phyloP scores from a whole-genome alignment of 2,113 vertebrate genomes.

The Natator depressus region DNA sequence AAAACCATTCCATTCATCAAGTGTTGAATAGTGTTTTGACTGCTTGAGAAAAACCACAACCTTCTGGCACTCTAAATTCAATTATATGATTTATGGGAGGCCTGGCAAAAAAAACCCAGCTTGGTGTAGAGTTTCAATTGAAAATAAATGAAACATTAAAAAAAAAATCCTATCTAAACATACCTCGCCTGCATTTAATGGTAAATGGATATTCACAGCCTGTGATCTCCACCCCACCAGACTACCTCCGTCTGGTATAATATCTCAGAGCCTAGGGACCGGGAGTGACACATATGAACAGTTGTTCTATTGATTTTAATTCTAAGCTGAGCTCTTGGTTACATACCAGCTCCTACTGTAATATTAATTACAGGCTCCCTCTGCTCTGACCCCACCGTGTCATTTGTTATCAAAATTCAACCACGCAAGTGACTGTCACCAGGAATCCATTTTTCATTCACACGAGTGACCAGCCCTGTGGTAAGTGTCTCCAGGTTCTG shows the following conservation, averaged over 20 bases:
- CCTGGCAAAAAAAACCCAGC: neutral
- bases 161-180: conserved; percentile 56
- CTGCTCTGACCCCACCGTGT: neutral
- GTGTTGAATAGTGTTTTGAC: neutral
- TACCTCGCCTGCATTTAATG: conserved; percentile 49
- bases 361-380: conserved; percentile 67
- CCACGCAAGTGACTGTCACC: conserved; percentile 11
- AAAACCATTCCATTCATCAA: conserved; percentile 40
- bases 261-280: conserved; percentile 45
- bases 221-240: conserved; percentile 63
- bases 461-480: conserved; percentile 52
- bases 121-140: neutral
- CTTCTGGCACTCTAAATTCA: neutral
- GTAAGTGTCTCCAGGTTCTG: conserved; percentile 41
- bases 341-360: conserved; percentile 44
- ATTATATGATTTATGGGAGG: conserved; percentile 10
- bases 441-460: conserved; percentile 69
- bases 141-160: conserved; percentile 33
- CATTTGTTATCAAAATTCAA: conserved; percentile 65
- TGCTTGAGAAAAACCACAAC: conserved; percentile 7
- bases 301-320: conserved; percentile 61
- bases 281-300: conserved; percentile 43
- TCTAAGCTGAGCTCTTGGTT: neutral
- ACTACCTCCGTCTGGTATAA: conserved; percentile 21
- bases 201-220: conserved; percentile 51